Conservation (phyloP, 2,797 vertebrate genomes). For the Nannoperca australis region DNA sequence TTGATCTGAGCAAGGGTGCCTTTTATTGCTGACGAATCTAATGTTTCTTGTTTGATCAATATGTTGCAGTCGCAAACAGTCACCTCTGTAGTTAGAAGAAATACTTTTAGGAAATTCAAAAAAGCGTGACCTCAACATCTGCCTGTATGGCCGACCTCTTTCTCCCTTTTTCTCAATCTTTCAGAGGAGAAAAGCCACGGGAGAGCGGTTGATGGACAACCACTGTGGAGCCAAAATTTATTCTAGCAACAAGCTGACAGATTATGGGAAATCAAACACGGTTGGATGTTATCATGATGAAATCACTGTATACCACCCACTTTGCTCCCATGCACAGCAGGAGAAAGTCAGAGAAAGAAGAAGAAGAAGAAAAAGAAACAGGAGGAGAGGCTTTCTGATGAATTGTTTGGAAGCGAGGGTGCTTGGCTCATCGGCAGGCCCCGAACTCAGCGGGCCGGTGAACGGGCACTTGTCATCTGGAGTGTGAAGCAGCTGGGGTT, state of each 20-base stretch:
- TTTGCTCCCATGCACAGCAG: conserved; percentile 77
- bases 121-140: conserved; percentile 54
- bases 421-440: conserved; percentile 55
- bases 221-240: conserved; percentile 69
- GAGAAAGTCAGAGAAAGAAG: conserved; percentile 43
- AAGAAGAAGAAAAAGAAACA: background rate
- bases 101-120: conserved; percentile 34
- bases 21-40: background rate
- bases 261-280: conserved; percentile 81
- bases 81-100: conserved; percentile 21
- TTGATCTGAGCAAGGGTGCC: background rate
- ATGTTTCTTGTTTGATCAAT: background rate
- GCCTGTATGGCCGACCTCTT: conserved; percentile 11
- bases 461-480: conserved; percentile 82
- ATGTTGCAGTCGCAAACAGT: conserved; percentile 24
- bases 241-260: conserved; percentile 80
- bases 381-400: conserved; percentile 51
- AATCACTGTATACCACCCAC: conserved; percentile 80
- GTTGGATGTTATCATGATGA: conserved; percentile 73
- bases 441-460: conserved; percentile 63
- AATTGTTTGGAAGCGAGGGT: conserved; percentile 51
- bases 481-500: conserved; percentile 82
- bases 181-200: conserved; percentile 44
- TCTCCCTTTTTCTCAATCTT: conserved; percentile 31
- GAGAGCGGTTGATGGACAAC: conserved; percentile 72